Conservation (phyloP, 2,113 vertebrate genomes). For the Tachysurus vachellii region DNA sequence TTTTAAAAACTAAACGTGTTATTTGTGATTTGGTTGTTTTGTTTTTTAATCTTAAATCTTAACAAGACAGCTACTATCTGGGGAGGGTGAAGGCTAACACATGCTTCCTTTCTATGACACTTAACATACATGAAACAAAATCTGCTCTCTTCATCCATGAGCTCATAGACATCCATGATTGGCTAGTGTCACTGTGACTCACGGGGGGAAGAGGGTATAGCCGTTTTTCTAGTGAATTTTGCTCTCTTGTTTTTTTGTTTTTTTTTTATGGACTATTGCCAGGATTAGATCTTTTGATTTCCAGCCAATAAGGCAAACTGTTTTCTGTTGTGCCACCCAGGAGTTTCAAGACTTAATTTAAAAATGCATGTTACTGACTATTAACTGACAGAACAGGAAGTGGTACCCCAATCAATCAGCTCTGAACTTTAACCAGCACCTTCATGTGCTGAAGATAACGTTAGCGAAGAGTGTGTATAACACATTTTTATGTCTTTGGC, state of each 20-base stretch:
- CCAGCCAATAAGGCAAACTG: not conserved
- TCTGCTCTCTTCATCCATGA: not conserved
- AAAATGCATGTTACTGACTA: not conserved
- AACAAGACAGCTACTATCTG: not conserved
- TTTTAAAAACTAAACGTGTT: not conserved
- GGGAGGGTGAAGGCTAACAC: not conserved
- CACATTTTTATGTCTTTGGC: not conserved
- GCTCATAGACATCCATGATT: not conserved
- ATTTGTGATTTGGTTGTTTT: not conserved
- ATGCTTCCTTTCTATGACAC: not conserved
- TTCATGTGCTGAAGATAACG: not conserved
- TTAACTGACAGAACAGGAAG: not conserved
- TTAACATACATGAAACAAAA: not conserved
- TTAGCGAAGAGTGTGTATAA: not conserved
- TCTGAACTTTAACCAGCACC: conserved; percentile 14
- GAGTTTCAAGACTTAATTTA: not conserved
- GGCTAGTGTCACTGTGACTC: not conserved
- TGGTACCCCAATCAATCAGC: not conserved
- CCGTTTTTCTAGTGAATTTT: not conserved
- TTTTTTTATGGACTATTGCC: too few relatives aligned
- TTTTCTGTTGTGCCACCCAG: not conserved
- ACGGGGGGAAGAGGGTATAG: not conserved
- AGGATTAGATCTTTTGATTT: not conserved
- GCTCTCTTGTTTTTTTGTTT: not conserved
- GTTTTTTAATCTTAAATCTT: not conserved